A percentile compares a stretch with the other conserved stretches of the same genome.
phyloP scores from a whole-genome alignment of 1,140 invertebrate genomes.

The Megathymus violae region DNA sequence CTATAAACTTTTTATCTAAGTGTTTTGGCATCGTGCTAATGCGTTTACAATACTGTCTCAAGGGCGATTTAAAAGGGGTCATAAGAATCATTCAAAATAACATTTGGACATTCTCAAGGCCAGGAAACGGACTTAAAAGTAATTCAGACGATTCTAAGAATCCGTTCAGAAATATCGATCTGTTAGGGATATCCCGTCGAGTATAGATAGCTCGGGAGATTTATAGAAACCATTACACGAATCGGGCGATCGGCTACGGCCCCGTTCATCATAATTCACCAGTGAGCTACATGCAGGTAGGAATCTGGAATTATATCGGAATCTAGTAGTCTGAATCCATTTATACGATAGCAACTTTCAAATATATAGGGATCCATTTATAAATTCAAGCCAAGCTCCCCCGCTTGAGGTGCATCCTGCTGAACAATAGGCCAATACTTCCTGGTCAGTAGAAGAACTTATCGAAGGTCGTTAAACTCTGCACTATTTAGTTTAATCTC shows the following conservation, averaged over 20 bases:
- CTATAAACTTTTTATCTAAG: constrained; percentile 24
- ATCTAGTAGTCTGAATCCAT: too few relatives aligned
- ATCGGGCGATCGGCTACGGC: not conserved
- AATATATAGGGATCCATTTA: too few relatives aligned
- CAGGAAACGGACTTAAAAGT: not conserved
- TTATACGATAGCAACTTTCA: too few relatives aligned
- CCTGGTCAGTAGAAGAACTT: too few relatives aligned
- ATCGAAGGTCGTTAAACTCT: too few relatives aligned
- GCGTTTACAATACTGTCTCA: constrained; percentile 25
- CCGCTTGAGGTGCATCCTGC: too few relatives aligned
- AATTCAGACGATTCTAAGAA: not conserved
- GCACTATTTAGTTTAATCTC: too few relatives aligned
- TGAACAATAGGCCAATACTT: too few relatives aligned
- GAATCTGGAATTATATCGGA: too few relatives aligned
- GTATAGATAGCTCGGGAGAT: not conserved
- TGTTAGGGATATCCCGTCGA: not conserved
- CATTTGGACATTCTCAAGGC: not conserved
- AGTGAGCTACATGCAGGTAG: too few relatives aligned
- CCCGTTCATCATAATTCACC: too few relatives aligned
- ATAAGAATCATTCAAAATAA: not conserved
- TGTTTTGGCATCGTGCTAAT: constrained; percentile 14
- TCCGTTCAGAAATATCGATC: not conserved
- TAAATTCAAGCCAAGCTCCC: too few relatives aligned
- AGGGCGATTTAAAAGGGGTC: constrained; percentile 8
- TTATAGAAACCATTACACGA: not conserved